These are phyloP conservation scores for Diachasmimorpha longicaudata DNA, from an alignment of 1,140 invertebrate species.

Conservation along the genomic window DNA sequence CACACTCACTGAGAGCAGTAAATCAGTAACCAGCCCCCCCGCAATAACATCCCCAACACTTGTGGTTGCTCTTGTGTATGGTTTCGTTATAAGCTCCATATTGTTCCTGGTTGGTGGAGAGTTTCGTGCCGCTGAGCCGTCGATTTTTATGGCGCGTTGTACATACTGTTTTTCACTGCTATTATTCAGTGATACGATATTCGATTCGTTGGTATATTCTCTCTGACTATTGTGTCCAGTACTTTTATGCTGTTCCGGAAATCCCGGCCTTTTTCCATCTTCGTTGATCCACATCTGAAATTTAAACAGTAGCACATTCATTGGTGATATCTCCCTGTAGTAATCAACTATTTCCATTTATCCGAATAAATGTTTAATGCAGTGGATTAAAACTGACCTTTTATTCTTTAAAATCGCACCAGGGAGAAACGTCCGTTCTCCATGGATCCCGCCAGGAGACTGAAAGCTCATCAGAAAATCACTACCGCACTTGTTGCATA, in stretches of 20 bases:
- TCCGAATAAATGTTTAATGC: too few relatives aligned
- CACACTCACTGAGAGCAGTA: not conserved
- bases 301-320: not conserved
- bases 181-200: not conserved
- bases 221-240: not conserved
- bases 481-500: too few relatives aligned
- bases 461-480: too few relatives aligned
- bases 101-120: not conserved
- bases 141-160: not conserved
- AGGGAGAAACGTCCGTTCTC: too few relatives aligned
- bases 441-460: too few relatives aligned
- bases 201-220: not conserved
- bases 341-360: too few relatives aligned
- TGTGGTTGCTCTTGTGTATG: not conserved
- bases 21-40: conserved; percentile 17
- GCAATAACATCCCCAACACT: not conserved
- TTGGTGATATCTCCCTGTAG: too few relatives aligned
- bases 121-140: not conserved
- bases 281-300: not conserved
- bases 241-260: not conserved
- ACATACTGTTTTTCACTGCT: not conserved
- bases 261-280: not conserved
- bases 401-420: too few relatives aligned
- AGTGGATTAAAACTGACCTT: too few relatives aligned
- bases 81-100: not conserved